A percentile compares a stretch with the other conserved stretches of the same genome.
Conservation (phyloP, 2,888 invertebrate species). For the Dyspetes luteomarginatus region DNA sequence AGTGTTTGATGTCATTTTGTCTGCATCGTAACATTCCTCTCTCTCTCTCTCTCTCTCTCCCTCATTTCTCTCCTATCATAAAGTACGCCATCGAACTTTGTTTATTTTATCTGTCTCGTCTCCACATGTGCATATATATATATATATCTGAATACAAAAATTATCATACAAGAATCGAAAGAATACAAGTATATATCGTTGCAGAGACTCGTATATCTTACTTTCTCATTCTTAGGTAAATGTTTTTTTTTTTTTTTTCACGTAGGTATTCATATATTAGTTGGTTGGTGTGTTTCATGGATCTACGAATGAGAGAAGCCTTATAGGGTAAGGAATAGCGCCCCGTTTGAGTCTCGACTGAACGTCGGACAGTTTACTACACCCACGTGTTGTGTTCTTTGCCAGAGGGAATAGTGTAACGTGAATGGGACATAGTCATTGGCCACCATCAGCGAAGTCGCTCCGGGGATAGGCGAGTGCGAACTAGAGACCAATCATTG, state of each 20-base stretch:
- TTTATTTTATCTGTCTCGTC: conserved; percentile 40
- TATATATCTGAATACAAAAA: neutral
- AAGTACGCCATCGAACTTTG: conserved; percentile 20
- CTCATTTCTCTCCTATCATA: conserved; percentile 10
- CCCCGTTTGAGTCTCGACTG: conserved; percentile 67
- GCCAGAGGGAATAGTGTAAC: conserved; percentile 36
- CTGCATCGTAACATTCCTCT: conserved; percentile 12
- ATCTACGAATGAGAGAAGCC: conserved; percentile 71
- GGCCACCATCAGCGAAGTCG: neutral
- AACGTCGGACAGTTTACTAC: conserved; percentile 76
- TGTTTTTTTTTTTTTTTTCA: neutral
- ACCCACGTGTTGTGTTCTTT: conserved; percentile 74
- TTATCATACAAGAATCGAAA: conserved; percentile 4
- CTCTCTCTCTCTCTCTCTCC: conserved; percentile 8
- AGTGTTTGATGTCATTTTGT: conserved; percentile 56
- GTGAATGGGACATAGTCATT: neutral
- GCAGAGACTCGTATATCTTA: conserved; percentile 1
- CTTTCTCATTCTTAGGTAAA: conserved; percentile 42
- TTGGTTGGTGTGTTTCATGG: conserved; percentile 13
- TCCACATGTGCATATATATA: neutral
- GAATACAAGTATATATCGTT: neutral
- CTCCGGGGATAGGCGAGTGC: no score
- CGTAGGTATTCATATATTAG: conserved; percentile 19
- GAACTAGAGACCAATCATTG: neutral
- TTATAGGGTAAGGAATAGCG: conserved; percentile 79